These are phyloP conservation scores for Lagria hirta DNA, from an alignment of 2,888 invertebrate species.

Conservation along the genomic window DNA sequence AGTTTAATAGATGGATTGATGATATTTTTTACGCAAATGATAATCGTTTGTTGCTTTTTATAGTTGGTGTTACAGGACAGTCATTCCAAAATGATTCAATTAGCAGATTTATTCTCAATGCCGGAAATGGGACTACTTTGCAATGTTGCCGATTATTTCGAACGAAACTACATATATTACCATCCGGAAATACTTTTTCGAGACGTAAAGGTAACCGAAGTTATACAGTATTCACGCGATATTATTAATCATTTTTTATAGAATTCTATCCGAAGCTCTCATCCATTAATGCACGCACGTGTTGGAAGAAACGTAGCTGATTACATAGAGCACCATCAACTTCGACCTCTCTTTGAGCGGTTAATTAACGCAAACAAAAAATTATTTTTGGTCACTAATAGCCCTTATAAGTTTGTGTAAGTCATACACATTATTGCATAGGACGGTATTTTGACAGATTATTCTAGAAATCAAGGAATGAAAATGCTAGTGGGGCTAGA, in stretches of 20 bases:
- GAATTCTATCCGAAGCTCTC: conserved; percentile 86
- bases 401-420: conserved; percentile 85
- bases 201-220: conserved; percentile 76
- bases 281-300: conserved; percentile 85
- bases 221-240: not conserved
- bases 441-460: conserved; percentile 8
- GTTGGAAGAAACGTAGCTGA: conserved; percentile 80
- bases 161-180: conserved; percentile 84
- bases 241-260: conserved; percentile 47
- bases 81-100: conserved; percentile 82
- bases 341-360: conserved; percentile 74
- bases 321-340: conserved; percentile 74
- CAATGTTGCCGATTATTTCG: conserved; percentile 92
- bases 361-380: conserved; percentile 77
- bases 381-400: conserved; percentile 94
- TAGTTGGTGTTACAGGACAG: conserved; percentile 54
- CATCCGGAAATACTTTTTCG: conserved; percentile 94
- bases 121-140: conserved; percentile 94
- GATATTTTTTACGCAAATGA: too few species aligned
- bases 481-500: conserved; percentile 80
- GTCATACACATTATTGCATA: conserved; percentile 16
- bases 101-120: conserved; percentile 95
- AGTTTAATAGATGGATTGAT: too few species aligned
- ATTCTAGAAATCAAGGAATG: conserved; percentile 86
- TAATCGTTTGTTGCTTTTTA: conserved; percentile 29